Base-by-base conservation (phyloP, 1,140 invertebrate genomes). In the Hyles euphorbiae region DNA sequence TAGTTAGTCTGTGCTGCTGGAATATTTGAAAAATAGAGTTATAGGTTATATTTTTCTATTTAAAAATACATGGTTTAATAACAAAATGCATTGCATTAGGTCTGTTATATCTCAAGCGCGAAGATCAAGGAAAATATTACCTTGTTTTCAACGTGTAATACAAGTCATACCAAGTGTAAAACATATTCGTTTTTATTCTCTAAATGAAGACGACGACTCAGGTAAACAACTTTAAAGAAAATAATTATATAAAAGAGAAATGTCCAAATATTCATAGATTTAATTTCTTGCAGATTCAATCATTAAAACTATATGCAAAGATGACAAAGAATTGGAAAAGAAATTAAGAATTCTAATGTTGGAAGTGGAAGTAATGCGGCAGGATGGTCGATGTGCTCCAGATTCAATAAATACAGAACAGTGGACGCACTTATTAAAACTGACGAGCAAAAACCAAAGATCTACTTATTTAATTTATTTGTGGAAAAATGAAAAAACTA, bases 401-500 rank as follows among this genome's bases (percentile, higher is more conserved):
- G 67, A 80, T 8, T 11, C 33, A 12, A 65, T 94, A 5, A 88
- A 76, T 68, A 72, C 76, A 7, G 68, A 86, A 32, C 74, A 93
- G 45, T 94, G 92, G 93, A 70, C 90, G 59, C 89, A 94, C 76
- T 76, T 95, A 32, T 52, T 94, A 44, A 61, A 76, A 40, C 65
- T 91, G 40, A 12, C 72, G 33, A 86, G 87, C 54, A 81, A 72
- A 73, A 83, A 75, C 62, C 84, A 87, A 62, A 87, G 93, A 71
- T 87, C 81, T 34, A 91, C 89, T 67, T 94, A 91, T 74, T 82
- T 93, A n/a, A 68, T 65, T 5, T 95, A 89, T 86, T 70, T 95
- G 8, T 95, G 91, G 71, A 92, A 91, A 81, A 87, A 80, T 58
- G 91, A 94, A 79, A 93, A 91, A 68, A 90, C 84, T 60, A 90